These are phyloP conservation scores for Columba guinea DNA, from an alignment of 2,797 vertebrate genomes.

Conservation along the genomic window DNA sequence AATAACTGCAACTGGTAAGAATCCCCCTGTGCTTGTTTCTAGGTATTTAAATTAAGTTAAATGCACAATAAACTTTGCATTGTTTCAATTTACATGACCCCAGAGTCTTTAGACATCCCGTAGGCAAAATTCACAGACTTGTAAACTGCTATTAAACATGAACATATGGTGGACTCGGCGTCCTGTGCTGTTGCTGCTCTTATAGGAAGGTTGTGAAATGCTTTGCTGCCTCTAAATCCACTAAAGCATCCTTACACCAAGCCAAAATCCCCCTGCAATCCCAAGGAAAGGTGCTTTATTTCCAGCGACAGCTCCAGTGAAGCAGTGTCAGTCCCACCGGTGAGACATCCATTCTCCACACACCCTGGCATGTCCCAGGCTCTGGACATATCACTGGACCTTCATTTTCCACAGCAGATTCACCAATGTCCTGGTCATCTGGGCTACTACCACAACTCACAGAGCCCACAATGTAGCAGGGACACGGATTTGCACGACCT, in stretches of 20 bases:
- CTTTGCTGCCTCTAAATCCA: not conserved
- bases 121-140: conserved; percentile 71
- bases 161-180: conserved; percentile 52
- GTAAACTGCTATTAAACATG: conserved; percentile 66
- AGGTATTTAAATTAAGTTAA: conserved; percentile 72
- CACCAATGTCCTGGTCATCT: accelerated
- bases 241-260: conserved; percentile 12
- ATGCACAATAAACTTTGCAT: conserved; percentile 68
- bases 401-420: not conserved
- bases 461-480: not conserved
- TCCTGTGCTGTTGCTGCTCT: conserved; percentile 14
- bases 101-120: conserved; percentile 56
- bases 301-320: not conserved
- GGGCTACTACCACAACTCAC: not conserved
- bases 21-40: conserved; percentile 64
- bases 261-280: not conserved
- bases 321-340: not conserved
- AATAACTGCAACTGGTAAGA: conserved; percentile 64
- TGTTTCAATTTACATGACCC: conserved; percentile 71
- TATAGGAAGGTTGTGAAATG: not conserved
- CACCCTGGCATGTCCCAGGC: accelerated
- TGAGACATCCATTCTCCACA: not conserved
- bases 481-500: not conserved
- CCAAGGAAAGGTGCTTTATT: conserved; percentile 4
- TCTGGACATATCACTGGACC: not conserved